phyloP scores from a whole-genome alignment of 2,113 vertebrate genomes.

The Aspiorhynchus laticeps region DNA sequence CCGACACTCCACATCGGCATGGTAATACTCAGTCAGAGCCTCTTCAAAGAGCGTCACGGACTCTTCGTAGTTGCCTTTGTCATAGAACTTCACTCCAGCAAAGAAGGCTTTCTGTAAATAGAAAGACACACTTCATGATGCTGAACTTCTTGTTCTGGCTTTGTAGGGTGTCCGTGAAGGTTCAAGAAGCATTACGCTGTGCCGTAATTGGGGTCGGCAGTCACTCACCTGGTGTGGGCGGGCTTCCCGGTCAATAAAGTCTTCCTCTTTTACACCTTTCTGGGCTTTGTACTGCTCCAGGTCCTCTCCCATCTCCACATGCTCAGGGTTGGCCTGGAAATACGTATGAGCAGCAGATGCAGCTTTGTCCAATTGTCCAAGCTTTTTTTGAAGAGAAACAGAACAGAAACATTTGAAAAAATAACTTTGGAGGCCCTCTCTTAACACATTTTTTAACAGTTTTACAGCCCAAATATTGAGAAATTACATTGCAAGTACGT shows the following conservation, averaged over 20 bases:
- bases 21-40: constrained; percentile 84
- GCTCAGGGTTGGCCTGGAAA: constrained; percentile 96
- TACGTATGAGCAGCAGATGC: constrained; percentile 93
- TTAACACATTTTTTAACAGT: background rate
- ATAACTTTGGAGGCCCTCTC: background rate
- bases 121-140: background rate
- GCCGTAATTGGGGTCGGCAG: constrained; percentile 4
- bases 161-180: background rate
- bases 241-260: constrained; percentile 84
- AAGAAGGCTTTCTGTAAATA: constrained; percentile 82
- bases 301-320: constrained; percentile 90
- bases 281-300: constrained; percentile 85
- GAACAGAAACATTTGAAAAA: constrained; percentile 1
- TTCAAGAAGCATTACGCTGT: background rate
- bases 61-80: constrained; percentile 75
- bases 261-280: constrained; percentile 70
- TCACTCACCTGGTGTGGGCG: constrained; percentile 83
- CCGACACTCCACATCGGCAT: constrained; percentile 85
- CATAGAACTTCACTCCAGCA: constrained; percentile 83
- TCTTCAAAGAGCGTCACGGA: constrained; percentile 84
- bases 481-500: background rate
- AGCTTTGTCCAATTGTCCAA: constrained; percentile 88
- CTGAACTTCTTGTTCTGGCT: background rate
- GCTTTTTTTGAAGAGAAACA: constrained; percentile 64
- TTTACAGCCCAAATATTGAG: background rate